Conservation (phyloP, 2,888 invertebrate species). For the Pandemis heparana region DNA sequence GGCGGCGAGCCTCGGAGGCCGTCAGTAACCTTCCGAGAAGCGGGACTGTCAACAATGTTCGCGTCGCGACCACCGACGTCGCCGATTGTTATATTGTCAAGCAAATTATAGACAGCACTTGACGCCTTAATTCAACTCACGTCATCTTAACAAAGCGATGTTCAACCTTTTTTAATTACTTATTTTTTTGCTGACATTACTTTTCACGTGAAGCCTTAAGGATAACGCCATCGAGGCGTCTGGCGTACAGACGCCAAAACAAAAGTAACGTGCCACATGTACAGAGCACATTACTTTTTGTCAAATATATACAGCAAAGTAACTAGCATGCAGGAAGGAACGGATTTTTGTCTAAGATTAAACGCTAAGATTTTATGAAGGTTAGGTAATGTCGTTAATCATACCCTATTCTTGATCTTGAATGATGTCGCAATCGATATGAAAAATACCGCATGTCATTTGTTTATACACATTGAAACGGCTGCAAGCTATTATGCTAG, state of each 20-base stretch:
- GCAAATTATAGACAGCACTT: slow-evolving; percentile 58
- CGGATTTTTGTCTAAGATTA: no score
- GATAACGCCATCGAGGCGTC: background rate
- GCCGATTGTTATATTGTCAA: slow-evolving; percentile 70
- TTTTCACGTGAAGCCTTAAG: slow-evolving; percentile 13
- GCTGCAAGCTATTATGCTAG: background rate
- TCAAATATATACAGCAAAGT: background rate
- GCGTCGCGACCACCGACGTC: slow-evolving; percentile 72
- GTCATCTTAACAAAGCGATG: slow-evolving; percentile 54
- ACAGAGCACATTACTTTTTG: background rate
- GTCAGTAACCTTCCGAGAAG: slow-evolving; percentile 78
- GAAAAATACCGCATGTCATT: background rate
- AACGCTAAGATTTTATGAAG: no score
- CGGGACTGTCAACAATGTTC: slow-evolving; percentile 64
- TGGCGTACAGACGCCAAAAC: no score
- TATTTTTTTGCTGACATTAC: slow-evolving; percentile 5
- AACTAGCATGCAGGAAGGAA: no score
- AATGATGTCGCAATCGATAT: no score
- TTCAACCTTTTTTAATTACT: slow-evolving; percentile 37
- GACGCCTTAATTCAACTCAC: slow-evolving; percentile 56
- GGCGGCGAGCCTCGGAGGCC: slow-evolving; percentile 57
- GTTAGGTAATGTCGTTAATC: no score
- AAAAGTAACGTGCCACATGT: no score
- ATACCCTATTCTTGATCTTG: no score
- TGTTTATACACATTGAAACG: background rate